These are phyloP conservation scores for Neodon shergylaensis DNA, from an alignment of 2,113 vertebrate genomes.

Conservation along the genomic window DNA sequence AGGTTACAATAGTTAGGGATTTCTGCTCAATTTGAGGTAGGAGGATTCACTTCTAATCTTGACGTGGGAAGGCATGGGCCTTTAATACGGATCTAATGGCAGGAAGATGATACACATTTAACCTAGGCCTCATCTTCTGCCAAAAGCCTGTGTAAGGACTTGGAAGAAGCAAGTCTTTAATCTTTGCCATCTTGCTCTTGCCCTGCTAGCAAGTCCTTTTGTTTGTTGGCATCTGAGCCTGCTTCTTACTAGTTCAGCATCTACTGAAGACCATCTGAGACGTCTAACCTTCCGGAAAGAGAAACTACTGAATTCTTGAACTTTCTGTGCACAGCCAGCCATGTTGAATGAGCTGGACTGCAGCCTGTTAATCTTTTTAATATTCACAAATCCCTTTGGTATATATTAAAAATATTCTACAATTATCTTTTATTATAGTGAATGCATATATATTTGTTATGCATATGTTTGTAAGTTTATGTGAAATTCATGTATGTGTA, in stretches of 20 bases:
- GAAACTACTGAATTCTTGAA: not conserved
- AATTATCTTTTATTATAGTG: not conserved
- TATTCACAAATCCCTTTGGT: not conserved
- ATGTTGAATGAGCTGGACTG: not conserved
- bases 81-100: not conserved
- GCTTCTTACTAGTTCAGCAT: not conserved
- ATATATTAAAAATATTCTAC: fast-evolving
- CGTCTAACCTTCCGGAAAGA: not conserved
- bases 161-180: not conserved
- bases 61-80: not conserved
- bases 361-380: not conserved
- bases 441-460: not conserved
- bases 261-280: not conserved
- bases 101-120: not conserved
- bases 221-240: not conserved
- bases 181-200: not conserved
- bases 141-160: not conserved
- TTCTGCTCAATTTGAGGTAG: not conserved
- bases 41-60: not conserved
- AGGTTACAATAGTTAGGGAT: not conserved
- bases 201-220: not conserved
- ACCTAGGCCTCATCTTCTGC: too few relatives aligned
- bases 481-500: not conserved
- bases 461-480: not conserved
- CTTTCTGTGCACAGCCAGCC: not conserved